Evolutionary conservation across 2,113 vertebrate species (phyloP), one percentile per base, ranked within the genome.

Genomic region (Gila orcuttii): DNA sequence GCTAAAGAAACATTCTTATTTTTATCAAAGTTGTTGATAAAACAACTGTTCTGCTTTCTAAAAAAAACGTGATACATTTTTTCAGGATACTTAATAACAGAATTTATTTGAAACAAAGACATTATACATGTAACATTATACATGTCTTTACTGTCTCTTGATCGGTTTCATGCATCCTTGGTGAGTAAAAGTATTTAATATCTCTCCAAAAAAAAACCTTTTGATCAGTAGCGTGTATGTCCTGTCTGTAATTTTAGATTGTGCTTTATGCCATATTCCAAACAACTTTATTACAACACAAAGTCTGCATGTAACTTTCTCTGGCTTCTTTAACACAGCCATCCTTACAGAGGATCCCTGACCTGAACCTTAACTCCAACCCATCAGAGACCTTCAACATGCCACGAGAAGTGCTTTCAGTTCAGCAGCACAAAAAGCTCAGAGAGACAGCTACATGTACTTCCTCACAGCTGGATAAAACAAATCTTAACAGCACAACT

Each of bases 401-500:
- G 93, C 92, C 93, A 93, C 86, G 91, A 94, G 92, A 92, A 94
- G 90, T 89, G 57, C 93, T 95, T 93, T 92, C 92, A 91, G 90
- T 89, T 90, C 89, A 89, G 90, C 87, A 77, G 93, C 93, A 93
- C 91, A 94, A 94, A 94, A 92, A 93, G 93, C 91, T 89, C 86
- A 90, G 91, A 93, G 92, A 94, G 94, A 94, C 93, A 93, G 92
- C 91, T 94, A 94, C 93, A 94, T 92, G 91, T 90, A 92, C 93
- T 94, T 93, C 93, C 84, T 93, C 94, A 93, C 94, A 93, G 92
- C 93, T 91, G 93, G 94, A 95, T 94, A 93, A 95, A 95, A 95
- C 93, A 94, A 95, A 95, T 90, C 93, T 91, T 94, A 95, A 95
- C 93, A 91, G 88, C 92, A 90, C 92, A 94, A 92, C 91, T 94